Conservation (phyloP, 2,113 vertebrate genomes). For the Micronycteris hirsuta region DNA sequence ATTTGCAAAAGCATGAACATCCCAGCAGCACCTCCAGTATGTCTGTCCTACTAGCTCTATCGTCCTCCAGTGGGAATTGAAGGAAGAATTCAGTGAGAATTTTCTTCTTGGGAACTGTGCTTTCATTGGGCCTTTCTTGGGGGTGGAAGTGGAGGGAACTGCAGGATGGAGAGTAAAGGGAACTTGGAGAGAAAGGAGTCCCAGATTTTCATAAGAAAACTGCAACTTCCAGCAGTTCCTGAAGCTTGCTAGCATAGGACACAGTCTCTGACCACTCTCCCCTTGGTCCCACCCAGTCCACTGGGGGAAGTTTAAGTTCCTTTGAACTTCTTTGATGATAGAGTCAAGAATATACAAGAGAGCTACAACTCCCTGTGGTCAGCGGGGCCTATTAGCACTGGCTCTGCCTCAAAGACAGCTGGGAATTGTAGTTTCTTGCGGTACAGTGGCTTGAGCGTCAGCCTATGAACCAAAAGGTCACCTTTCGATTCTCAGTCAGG, state of each 20-base stretch:
- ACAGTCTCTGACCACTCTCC: neutral
- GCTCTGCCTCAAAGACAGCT: neutral
- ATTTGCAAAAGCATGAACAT: neutral
- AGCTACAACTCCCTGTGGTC: neutral
- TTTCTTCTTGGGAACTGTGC: neutral
- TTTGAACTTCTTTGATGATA: neutral
- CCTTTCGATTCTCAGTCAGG: too few species aligned
- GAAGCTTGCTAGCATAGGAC: neutral
- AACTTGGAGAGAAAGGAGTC: neutral
- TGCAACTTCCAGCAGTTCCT: neutral
- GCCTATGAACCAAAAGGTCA: too few species aligned
- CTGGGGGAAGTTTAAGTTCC: neutral
- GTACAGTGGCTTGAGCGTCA: too few species aligned
- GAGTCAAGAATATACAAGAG: neutral
- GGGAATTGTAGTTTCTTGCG: neutral
- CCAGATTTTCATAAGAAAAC: slow-evolving; percentile 6
- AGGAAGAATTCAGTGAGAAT: neutral
- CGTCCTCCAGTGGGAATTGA: neutral
- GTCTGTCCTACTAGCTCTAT: neutral
- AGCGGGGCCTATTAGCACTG: neutral
- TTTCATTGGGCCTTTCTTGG: neutral
- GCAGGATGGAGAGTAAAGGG: neutral
- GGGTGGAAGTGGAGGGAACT: neutral
- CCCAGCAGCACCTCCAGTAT: neutral
- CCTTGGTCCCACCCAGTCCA: neutral